Conservation (phyloP, 2,888 invertebrate genomes). For the Nemapogon koenigi region DNA sequence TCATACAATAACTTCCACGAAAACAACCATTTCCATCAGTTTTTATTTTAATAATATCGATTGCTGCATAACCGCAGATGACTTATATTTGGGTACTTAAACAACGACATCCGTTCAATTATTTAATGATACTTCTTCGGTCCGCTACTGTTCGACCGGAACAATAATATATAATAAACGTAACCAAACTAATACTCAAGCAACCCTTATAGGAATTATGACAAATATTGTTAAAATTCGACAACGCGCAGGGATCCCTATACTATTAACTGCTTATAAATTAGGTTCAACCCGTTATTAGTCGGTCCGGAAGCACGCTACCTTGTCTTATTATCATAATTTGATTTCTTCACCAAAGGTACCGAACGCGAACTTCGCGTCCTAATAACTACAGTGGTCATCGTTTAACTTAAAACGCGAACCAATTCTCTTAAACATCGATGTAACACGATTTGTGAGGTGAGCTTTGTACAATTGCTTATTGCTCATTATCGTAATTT, state of each 20-base stretch:
- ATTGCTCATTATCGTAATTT: conserved; percentile 56
- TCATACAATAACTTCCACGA: too few relatives aligned
- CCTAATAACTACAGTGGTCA: conserved; percentile 41
- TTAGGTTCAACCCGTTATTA: conserved; percentile 58
- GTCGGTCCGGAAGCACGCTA: too few relatives aligned
- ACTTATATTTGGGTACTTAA: too few relatives aligned
- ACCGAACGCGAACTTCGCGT: conserved; percentile 41
- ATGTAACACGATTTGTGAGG: conserved; percentile 39
- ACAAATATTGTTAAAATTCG: conserved; percentile 25
- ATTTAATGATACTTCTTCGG: conserved; percentile 6
- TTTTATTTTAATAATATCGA: too few relatives aligned
- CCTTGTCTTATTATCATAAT: conserved; percentile 59
- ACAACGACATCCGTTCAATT: conserved; percentile 3
- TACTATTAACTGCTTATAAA: conserved; percentile 56
- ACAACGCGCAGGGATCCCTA: conserved; percentile 45
- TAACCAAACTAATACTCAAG: conserved; percentile 45
- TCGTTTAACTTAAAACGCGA: conserved; percentile 32
- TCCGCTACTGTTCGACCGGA: conserved; percentile 11
- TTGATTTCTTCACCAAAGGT: conserved; percentile 50
- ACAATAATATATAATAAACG: conserved; percentile 24
- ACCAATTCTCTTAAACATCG: conserved; percentile 40
- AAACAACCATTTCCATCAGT: too few relatives aligned
- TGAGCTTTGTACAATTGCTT: conserved; percentile 55
- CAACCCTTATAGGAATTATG: conserved; percentile 1
- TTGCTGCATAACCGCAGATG: too few relatives aligned